A percentile compares a stretch with the other conserved stretches of the same genome.
Conservation (phyloP, 2,888 invertebrate species). For the Chrysomela aeneicollis region DNA sequence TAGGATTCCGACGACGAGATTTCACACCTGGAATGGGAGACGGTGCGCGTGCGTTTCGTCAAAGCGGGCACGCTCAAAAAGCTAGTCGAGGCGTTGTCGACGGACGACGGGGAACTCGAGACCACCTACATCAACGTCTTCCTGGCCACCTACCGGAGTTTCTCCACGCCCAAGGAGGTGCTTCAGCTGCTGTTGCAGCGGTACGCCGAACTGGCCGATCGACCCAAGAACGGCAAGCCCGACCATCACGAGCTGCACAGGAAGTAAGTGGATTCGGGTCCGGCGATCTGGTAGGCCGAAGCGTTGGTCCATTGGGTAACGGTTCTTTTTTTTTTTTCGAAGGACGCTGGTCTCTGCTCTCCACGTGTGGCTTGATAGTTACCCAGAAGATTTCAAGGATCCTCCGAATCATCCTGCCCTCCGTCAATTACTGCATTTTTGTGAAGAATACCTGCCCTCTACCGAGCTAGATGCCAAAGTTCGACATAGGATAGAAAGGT, state of each 20-base stretch:
- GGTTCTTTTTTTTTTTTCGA: neutral
- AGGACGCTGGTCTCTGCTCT: slow-evolving; percentile 89
- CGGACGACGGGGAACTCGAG: slow-evolving; percentile 95
- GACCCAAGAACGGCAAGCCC: slow-evolving; percentile 63
- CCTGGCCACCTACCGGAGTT: slow-evolving; percentile 92
- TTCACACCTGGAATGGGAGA: slow-evolving; percentile 98
- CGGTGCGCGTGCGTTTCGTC: slow-evolving; percentile 91
- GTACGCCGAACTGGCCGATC: slow-evolving; percentile 74
- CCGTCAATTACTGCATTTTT: slow-evolving; percentile 84
- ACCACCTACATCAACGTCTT: slow-evolving; percentile 98
- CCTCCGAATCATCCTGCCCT: slow-evolving; percentile 82
- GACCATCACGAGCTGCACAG: slow-evolving; percentile 74
- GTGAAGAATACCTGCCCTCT: slow-evolving; percentile 80
- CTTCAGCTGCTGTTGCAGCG: slow-evolving; percentile 81
- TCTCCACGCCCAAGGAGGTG: slow-evolving; percentile 87
- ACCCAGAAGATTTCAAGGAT: slow-evolving; percentile 93
- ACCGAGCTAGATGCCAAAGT: slow-evolving; percentile 86
- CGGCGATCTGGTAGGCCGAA: neutral
- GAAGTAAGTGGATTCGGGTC: slow-evolving; percentile 64
- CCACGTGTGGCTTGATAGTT: slow-evolving; percentile 97
- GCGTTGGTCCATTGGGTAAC: too few species aligned
- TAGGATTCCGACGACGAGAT: slow-evolving; percentile 91
- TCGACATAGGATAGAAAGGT: slow-evolving; percentile 74
- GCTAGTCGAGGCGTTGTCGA: slow-evolving; percentile 91
- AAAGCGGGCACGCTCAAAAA: slow-evolving; percentile 95